Evolutionary conservation across 53 echinoderm and acorn worm genomes (phyloP).

Genomic region (Holothuria leucospilota): DNA sequence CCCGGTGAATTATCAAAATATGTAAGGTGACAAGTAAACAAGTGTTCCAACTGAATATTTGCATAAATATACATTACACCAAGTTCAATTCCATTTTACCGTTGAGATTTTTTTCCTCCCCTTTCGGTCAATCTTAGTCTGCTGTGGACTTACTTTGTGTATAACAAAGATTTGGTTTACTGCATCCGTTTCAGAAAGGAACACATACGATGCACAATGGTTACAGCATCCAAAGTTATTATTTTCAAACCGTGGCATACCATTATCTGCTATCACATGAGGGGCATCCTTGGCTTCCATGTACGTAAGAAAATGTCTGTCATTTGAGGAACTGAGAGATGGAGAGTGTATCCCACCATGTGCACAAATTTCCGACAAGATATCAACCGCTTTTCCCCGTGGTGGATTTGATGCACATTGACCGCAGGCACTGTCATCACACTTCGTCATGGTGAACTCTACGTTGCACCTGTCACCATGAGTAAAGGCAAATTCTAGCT

Average conservation of each 20-base stretch:
- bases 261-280: neutral
- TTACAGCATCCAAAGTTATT: neutral
- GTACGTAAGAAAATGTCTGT: neutral
- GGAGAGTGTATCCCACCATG: slow-evolving; percentile 12
- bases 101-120: too few relatives aligned
- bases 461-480: slow-evolving; percentile 7
- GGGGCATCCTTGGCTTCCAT: neutral
- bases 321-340: neutral
- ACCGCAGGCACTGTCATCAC: neutral
- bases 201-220: neutral
- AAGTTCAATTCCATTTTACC: too few relatives aligned
- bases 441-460: slow-evolving; percentile 23
- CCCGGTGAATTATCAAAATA: too few relatives aligned
- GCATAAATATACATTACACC: too few relatives aligned
- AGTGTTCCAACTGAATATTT: too few relatives aligned
- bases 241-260: slow-evolving; percentile 13
- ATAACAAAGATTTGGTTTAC: neutral
- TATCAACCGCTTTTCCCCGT: neutral
- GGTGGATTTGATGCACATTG: neutral
- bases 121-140: too few relatives aligned
- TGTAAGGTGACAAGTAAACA: too few relatives aligned
- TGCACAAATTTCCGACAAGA: neutral
- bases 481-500: neutral
- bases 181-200: slow-evolving; percentile 18
- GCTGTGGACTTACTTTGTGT: neutral